A percentile compares a stretch with the other conserved stretches of the same genome.
Conservation (phyloP, 2,113 vertebrate genomes). For the Serinus canaria region DNA sequence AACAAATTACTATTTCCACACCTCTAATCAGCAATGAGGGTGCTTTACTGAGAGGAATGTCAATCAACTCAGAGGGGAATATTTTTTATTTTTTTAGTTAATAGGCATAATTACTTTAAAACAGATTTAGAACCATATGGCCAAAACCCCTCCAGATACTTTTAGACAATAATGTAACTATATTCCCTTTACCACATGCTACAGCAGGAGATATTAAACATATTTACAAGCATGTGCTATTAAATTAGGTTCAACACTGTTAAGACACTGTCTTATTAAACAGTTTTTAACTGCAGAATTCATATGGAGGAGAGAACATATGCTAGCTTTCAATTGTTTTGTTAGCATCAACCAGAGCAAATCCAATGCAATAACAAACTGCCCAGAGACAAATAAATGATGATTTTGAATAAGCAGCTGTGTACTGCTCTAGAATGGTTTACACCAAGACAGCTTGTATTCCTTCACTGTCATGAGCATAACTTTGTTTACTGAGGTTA, state of each 20-base stretch:
- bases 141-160: constrained; percentile 50
- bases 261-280: constrained; percentile 30
- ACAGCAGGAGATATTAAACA: constrained; percentile 35
- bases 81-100: constrained; percentile 50
- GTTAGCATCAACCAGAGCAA: background rate
- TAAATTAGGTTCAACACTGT: constrained; percentile 5
- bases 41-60: constrained; percentile 34
- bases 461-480: background rate
- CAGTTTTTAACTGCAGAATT: constrained; percentile 3
- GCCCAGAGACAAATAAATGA: background rate
- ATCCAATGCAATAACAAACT: background rate
- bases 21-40: constrained; percentile 45
- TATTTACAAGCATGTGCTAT: constrained; percentile 39
- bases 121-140: constrained; percentile 59
- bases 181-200: constrained; percentile 33
- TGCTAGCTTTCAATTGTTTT: background rate
- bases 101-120: constrained; percentile 60
- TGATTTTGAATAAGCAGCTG: background rate
- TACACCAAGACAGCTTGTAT: background rate
- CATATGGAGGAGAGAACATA: background rate
- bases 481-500: background rate
- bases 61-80: constrained; percentile 44
- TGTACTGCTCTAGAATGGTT: background rate
- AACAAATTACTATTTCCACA: constrained; percentile 66
- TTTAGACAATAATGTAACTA: constrained; percentile 42